Base-by-base conservation (phyloP, 2,888 invertebrate genomes). In the Myathropa florea region DNA sequence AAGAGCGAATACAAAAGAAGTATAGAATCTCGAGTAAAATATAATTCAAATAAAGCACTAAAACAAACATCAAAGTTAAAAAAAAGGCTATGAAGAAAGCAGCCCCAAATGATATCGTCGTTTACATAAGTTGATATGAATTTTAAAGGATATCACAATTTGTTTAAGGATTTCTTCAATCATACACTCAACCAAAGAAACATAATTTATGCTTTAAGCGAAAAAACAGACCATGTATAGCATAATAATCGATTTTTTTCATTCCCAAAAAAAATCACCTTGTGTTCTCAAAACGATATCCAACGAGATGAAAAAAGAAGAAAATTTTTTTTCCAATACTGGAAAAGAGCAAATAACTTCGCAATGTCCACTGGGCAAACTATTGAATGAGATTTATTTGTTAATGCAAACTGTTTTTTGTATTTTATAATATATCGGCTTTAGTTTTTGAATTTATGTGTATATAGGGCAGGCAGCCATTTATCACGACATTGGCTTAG, bases 171-270 rank as follows among this genome's bases (percentile, higher is more conserved):
- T 57, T 46, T 55, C 12, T 3, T 4, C 24, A 63, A 12, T 4
- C 14, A 18, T 26, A 4, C 24, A 57, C 30, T 23, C 21, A 63
- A n/a, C 9, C 23, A 63, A 57, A 36, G n/a, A 57, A 57, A 33
- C 28, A 73, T 4, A 73, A 55, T 67, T 76, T 46, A 59, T 21
- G 24, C 60, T 60, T 33, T 21, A 64, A 68, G 60, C 14, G 24
- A 73, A 80, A 81, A 68, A 73, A 67, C 63, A 59, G 65, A 33
- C 61, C 67, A 72, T 72, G 63, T 77, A 83, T 65, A 73, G 83
- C 72, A 83, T 61, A 72, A 67, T 39, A 76, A 83, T 83, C 83
- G 83, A 83, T 83, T 73, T 83, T 83, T 82, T 72, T 61, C 33
- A 14, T 18, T 21, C 57, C 59, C 18, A 59, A 46, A 61, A 67